Evolutionary conservation across 1,140 invertebrate species (phyloP).

Genomic region (Schlechtendalia chinensis): DNA sequence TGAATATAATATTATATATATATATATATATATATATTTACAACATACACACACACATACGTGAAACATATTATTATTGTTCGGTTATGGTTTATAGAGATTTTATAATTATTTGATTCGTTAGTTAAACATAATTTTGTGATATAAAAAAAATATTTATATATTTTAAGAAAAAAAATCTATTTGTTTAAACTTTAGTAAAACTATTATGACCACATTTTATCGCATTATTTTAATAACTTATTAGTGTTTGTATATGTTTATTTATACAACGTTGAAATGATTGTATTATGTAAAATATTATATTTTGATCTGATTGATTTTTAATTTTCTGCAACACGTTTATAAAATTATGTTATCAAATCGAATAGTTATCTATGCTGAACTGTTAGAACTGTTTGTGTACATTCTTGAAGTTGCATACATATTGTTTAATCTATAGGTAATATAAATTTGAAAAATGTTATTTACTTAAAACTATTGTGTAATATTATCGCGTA

Average conservation of each 20-base stretch:
- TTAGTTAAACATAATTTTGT: constrained; percentile 19
- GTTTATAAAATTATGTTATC: no score
- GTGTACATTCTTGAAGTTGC: no score
- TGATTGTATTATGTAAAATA: constrained; percentile 24
- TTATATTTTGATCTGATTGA: constrained; percentile 31
- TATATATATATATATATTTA: constrained; percentile 14
- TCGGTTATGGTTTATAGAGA: constrained; percentile 33
- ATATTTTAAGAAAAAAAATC: background rate
- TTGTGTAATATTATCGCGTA: no score
- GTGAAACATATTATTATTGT: background rate
- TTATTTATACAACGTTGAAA: constrained; percentile 19
- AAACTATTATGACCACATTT: constrained; percentile 7
- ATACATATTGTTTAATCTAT: no score
- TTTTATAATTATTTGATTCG: constrained; percentile 25
- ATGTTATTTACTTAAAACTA: no score
- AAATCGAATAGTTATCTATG: no score
- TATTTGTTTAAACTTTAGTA: constrained; percentile 9
- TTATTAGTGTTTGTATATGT: constrained; percentile 11
- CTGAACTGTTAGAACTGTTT: no score
- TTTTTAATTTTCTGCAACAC: background rate
- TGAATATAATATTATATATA: no score
- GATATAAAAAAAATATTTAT: constrained; percentile 17
- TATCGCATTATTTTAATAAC: background rate
- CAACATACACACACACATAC: background rate
- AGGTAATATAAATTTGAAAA: no score